Evolutionary conservation across 2,113 vertebrate species (phyloP).

Genomic region (Xyliphius kryptos): DNA sequence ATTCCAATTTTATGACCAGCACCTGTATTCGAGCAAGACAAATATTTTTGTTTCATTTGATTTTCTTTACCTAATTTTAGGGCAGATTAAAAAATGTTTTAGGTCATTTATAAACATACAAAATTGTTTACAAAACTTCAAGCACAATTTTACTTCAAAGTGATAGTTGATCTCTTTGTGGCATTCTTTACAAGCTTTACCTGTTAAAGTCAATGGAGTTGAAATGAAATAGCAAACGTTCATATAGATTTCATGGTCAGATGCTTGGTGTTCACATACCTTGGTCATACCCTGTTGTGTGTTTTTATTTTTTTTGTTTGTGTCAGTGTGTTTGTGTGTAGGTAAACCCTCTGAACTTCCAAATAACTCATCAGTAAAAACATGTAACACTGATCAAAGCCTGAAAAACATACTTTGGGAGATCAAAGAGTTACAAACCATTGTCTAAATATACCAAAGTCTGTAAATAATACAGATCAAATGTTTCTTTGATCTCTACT

Average conservation of each 20-base stretch:
- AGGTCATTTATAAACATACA: too few relatives aligned
- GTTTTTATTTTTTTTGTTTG: background rate
- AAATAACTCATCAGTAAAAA: background rate
- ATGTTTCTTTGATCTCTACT: background rate
- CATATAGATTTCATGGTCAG: background rate
- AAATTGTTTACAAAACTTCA: too few relatives aligned
- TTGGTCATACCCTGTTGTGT: too few relatives aligned
- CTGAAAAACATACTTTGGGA: background rate
- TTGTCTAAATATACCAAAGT: background rate
- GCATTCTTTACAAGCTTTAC: too few relatives aligned
- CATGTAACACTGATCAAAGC: background rate
- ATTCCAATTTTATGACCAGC: too few relatives aligned
- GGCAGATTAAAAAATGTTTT: too few relatives aligned
- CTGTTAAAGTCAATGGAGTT: background rate
- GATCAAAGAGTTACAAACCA: background rate
- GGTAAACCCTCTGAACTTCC: background rate
- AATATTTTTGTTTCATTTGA: too few relatives aligned
- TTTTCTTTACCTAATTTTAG: too few relatives aligned
- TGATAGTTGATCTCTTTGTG: too few relatives aligned
- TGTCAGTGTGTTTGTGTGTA: slow-evolving; percentile 13
- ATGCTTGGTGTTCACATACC: background rate
- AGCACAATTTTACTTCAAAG: too few relatives aligned
- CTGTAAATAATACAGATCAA: background rate
- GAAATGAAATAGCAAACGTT: too few relatives aligned
- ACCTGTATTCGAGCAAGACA: too few relatives aligned